phyloP scores from a whole-genome alignment of 1,140 invertebrate species.

The Spodoptera frugiperda region DNA sequence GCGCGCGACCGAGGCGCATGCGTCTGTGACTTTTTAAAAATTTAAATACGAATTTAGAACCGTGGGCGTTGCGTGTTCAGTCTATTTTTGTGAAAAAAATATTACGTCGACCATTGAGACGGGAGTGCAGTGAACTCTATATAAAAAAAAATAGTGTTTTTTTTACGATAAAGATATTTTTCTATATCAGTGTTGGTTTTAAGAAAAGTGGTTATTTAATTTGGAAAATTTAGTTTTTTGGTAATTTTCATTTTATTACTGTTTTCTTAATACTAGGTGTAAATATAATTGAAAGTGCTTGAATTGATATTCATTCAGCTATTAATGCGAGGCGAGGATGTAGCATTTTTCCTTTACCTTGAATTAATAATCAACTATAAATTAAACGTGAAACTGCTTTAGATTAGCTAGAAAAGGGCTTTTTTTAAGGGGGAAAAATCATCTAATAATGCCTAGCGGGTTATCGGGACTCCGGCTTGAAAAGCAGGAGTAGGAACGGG shows the following conservation, averaged over 20 bases:
- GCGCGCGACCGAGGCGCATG: conserved; percentile 64
- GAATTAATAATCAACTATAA: conserved; percentile 2
- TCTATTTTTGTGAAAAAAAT: conserved; percentile 69
- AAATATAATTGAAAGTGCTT: background rate
- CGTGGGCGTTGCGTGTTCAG: conserved; percentile 57
- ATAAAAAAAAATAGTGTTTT: conserved; percentile 36
- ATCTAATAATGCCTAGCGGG: too few relatives aligned
- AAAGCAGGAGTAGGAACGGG: too few relatives aligned
- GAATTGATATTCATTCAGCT: background rate
- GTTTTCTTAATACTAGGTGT: conserved; percentile 11
- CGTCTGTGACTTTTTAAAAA: conserved; percentile 57
- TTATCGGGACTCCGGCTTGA: too few relatives aligned
- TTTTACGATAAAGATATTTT: background rate
- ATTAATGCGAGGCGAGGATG: conserved; percentile 25
- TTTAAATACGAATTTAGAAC: conserved; percentile 56
- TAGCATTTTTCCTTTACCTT: conserved; percentile 37
- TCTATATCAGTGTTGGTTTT: conserved; percentile 17
- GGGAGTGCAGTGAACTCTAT: conserved; percentile 72
- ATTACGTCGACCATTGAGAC: conserved; percentile 58
- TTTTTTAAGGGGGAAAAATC: too few relatives aligned
- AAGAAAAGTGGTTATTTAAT: conserved; percentile 49
- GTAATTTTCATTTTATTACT: conserved; percentile 25
- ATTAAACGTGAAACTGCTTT: background rate
- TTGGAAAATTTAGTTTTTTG: conserved; percentile 4
- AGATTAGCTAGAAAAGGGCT: too few relatives aligned